Conservation (phyloP, 1,140 invertebrate genomes). For the Drosophila sulfurigaster region DNA sequence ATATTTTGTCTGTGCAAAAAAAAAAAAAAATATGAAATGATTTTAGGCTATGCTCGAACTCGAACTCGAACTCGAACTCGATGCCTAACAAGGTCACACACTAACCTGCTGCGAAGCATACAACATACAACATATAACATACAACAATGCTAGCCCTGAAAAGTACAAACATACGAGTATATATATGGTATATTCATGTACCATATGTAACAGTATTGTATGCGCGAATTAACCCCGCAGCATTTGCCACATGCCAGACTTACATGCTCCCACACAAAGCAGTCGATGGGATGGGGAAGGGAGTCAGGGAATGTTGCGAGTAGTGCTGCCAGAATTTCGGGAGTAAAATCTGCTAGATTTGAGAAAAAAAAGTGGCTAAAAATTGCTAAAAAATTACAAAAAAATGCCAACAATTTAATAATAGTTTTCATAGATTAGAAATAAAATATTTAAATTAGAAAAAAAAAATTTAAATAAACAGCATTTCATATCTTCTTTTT, state of each 20-base stretch:
- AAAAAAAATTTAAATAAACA: no score
- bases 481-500: no score
- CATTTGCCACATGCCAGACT: constrained; percentile 41
- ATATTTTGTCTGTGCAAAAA: background rate
- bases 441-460: no score
- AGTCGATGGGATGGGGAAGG: background rate
- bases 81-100: constrained; percentile 33
- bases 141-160: constrained; percentile 4
- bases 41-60: constrained; percentile 1
- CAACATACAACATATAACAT: constrained; percentile 3
- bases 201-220: background rate
- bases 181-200: background rate
- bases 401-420: no score
- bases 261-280: constrained; percentile 23
- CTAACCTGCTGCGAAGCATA: constrained; percentile 12
- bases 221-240: constrained; percentile 23
- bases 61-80: background rate
- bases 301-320: background rate
- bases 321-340: no score
- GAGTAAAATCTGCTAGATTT: no score
- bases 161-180: background rate
- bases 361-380: no score
- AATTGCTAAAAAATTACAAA: no score
- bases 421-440: no score
- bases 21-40: background rate